Conservation (phyloP, 2,797 vertebrate genomes). For the Ctenopoma kingsleyae region DNA sequence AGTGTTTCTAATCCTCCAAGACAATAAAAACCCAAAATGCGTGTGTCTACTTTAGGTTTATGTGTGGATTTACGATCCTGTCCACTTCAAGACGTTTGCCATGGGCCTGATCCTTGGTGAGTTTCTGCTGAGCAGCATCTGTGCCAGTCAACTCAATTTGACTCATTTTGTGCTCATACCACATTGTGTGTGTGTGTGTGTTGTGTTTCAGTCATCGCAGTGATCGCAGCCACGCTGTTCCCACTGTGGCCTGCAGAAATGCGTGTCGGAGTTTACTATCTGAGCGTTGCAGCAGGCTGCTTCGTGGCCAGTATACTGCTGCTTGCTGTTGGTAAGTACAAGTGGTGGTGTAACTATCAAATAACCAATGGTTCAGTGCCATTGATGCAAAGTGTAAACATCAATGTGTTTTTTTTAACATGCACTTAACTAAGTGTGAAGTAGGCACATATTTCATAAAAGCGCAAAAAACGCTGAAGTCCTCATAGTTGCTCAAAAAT, state of each 20-base stretch:
- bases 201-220: constrained; percentile 90
- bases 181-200: background rate
- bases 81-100: constrained; percentile 98
- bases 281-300: constrained; percentile 97
- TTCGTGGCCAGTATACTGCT: constrained; percentile 98
- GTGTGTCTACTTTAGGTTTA: constrained; percentile 86
- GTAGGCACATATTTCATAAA: no score
- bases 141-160: background rate
- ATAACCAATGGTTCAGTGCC: no score
- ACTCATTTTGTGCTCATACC: constrained; percentile 5
- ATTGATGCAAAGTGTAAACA: no score
- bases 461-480: no score
- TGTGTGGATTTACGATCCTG: constrained; percentile 99
- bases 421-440: no score
- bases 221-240: constrained; percentile 97
- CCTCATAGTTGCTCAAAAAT: no score
- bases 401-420: no score
- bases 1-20: background rate
- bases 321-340: constrained; percentile 94
- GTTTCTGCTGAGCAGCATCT: constrained; percentile 59
- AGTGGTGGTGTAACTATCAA: constrained; percentile 1
- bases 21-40: background rate
- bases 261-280: constrained; percentile 98
- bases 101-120: constrained; percentile 98
- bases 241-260: constrained; percentile 99